phyloP scores from a whole-genome alignment of 1,140 invertebrate genomes.

The Sitodiplosis mosellana region DNA sequence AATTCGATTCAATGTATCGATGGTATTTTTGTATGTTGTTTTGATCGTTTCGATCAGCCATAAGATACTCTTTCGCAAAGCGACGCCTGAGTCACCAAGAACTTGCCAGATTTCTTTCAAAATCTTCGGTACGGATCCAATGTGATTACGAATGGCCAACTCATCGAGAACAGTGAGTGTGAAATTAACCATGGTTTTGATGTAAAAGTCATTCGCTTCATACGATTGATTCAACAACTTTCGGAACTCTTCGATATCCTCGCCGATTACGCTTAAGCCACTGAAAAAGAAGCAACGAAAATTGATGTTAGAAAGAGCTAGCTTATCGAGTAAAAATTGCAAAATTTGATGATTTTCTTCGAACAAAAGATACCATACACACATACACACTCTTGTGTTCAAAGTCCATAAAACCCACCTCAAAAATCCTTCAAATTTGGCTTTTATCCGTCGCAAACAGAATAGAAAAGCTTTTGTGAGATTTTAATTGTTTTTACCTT shows the following conservation, averaged over 20 bases:
- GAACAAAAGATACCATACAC: too few relatives aligned
- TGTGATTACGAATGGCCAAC: conserved; percentile 53
- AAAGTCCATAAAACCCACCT: too few relatives aligned
- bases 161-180: conserved; percentile 51
- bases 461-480: conserved; percentile 3
- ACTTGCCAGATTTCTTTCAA: conserved; percentile 63
- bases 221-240: conserved; percentile 55
- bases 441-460: conserved; percentile 1
- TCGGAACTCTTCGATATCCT: conserved; percentile 50
- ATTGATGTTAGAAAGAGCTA: background rate
- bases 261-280: conserved; percentile 45
- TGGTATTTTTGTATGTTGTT: conserved; percentile 43
- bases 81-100: conserved; percentile 63
- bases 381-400: too few relatives aligned
- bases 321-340: background rate
- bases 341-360: too few relatives aligned
- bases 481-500: conserved; percentile 34
- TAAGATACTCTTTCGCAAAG: conserved; percentile 48
- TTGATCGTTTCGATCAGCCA: conserved; percentile 58
- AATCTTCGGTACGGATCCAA: conserved; percentile 56
- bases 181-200: conserved; percentile 51
- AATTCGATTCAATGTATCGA: conserved; percentile 43
- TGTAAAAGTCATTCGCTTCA: conserved; percentile 62
- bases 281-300: conserved; percentile 18
- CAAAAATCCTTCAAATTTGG: too few relatives aligned